phyloP scores from a whole-genome alignment of 1,140 invertebrate species.

The Drosophila biarmipes region DNA sequence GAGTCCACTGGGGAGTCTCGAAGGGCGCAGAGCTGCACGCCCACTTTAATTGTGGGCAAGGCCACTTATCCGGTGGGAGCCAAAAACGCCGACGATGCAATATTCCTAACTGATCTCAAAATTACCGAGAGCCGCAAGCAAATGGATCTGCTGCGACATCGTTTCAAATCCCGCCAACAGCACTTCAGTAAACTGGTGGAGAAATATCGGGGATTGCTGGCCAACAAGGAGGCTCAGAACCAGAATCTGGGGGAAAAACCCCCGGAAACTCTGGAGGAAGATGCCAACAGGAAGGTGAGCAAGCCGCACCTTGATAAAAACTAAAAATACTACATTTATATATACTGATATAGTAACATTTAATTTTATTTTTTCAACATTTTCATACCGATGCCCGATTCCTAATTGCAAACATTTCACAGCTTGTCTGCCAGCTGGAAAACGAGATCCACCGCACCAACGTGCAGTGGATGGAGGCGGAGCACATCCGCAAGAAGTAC shows the following conservation, averaged over 20 bases:
- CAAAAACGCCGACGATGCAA: slow-evolving; percentile 86
- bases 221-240: slow-evolving; percentile 84
- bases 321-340: neutral
- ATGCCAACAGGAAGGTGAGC: slow-evolving; percentile 76
- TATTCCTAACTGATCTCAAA: slow-evolving; percentile 89
- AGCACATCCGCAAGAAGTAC: slow-evolving; percentile 91
- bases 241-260: slow-evolving; percentile 84
- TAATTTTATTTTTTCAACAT: no score
- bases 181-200: slow-evolving; percentile 86
- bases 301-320: neutral
- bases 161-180: slow-evolving; percentile 87
- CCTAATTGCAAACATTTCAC: no score
- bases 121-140: slow-evolving; percentile 90
- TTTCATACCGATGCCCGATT: no score
- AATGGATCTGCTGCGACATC: slow-evolving; percentile 89
- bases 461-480: slow-evolving; percentile 92
- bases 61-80: slow-evolving; percentile 81
- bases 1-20: slow-evolving; percentile 50
- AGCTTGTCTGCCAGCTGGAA: slow-evolving; percentile 90
- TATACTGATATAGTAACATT: no score
- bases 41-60: slow-evolving; percentile 76
- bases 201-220: slow-evolving; percentile 86
- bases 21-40: slow-evolving; percentile 52
- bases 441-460: slow-evolving; percentile 91
- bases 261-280: slow-evolving; percentile 85